Evolutionary conservation across 2,797 vertebrate species (phyloP), one percentile per base, ranked within the genome.

Genomic region (Cirrhinus molitorella): DNA sequence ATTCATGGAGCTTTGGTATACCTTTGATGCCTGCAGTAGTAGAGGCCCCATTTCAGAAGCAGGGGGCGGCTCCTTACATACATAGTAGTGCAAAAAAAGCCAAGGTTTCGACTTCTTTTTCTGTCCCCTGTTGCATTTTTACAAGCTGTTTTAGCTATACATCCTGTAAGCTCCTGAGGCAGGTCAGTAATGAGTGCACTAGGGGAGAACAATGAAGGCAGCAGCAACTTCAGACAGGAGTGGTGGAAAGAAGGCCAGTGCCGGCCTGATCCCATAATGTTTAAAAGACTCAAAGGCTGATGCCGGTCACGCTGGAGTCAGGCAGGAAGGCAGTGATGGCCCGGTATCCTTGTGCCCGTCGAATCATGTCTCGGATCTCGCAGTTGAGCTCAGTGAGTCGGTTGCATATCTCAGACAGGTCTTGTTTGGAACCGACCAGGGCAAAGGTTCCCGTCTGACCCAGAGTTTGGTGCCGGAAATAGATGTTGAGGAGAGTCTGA

Each of bases 401-500:
- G 82, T 93, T 92, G 81, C 98, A 98, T 91, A 98, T 97, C 87
- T 98, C 96, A 0, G 96, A 96, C 87, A 99, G 94, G 93, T 98
- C 98, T 92, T 98, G 97, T 89, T 96, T 96, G 63, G 96, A 98
- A 83, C 98, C 97, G 88, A 99, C 98, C 88, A 99, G 91, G n/a
- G 98, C 98, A n/a, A 98, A 99, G 8, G 97, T 98, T 88, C 98
- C 97, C 0, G 97, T 99, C 92, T 98, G 98, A 86, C 98, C 98
- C 90, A 99, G 91, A 11, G 97, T 98, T 92, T 99, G 98, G 92
- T 99, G 97, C 83, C 97, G 96, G 94, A 99, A 99, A 90, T 96
- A 99, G 90, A 99, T 99, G 92, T 98, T 99, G 89, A 99, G 94
- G 72, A 99, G 94, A 23, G 97, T 99, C 93, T 98, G 98, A 89